Conservation (phyloP, 2,888 invertebrate species). For the Ashinkailepas kermadecensis region DNA sequence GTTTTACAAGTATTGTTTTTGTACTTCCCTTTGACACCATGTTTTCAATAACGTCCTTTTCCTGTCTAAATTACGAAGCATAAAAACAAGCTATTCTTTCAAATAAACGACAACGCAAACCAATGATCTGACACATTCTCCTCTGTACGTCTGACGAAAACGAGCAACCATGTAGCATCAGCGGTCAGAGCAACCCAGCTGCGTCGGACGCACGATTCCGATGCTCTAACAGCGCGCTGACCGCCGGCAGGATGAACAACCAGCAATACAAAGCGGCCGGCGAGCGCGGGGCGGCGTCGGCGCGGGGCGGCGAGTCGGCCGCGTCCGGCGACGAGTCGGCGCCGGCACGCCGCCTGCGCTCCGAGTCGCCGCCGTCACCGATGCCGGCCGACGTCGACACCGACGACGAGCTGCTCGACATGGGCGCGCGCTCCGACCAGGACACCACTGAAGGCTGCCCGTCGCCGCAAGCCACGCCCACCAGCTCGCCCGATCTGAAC, state of each 20-base stretch:
- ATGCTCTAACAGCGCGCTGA: not conserved
- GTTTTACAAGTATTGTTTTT: too few species aligned
- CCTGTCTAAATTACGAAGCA: too few species aligned
- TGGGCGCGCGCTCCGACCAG: conserved; percentile 2
- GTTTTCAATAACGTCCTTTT: too few species aligned
- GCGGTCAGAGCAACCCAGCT: too few species aligned
- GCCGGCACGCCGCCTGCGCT: not conserved
- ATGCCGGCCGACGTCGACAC: not conserved
- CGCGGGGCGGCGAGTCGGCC: not conserved
- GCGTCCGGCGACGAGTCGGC: conserved; percentile 16
- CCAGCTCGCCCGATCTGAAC: not conserved
- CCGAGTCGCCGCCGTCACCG: conserved; percentile 9
- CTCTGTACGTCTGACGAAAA: too few species aligned
- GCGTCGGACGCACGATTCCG: too few species aligned
- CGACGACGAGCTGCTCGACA: conserved; percentile 16
- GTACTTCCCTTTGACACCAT: too few species aligned
- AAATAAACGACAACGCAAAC: too few species aligned
- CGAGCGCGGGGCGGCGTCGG: not conserved
- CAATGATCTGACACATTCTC: too few species aligned
- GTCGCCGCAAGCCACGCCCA: conserved; percentile 15
- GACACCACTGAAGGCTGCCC: conserved; percentile 15
- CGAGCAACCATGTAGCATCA: too few species aligned
- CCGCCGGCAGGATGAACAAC: not conserved
- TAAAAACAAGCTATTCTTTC: too few species aligned
- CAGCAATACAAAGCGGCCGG: conserved; percentile 4